phyloP scores from a whole-genome alignment of 2,113 vertebrate genomes.

The Acrocephalus kingi region DNA sequence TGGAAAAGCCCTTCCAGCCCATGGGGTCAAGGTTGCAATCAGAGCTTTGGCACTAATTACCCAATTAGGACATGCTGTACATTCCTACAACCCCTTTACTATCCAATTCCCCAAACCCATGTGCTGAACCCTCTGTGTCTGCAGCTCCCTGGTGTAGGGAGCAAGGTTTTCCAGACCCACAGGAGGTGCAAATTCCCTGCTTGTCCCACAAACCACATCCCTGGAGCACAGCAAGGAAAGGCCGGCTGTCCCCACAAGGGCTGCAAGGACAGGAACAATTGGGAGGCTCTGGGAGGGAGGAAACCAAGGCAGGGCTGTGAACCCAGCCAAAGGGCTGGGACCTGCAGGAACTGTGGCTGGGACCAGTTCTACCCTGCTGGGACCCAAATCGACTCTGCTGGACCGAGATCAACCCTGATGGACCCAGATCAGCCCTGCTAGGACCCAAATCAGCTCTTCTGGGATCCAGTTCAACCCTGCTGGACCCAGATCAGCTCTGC shows the following conservation, averaged over 20 bases:
- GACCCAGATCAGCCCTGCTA: fast-evolving
- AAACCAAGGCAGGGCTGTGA: fast-evolving
- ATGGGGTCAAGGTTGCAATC: too few relatives aligned
- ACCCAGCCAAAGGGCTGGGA: neutral
- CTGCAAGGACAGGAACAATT: fast-evolving
- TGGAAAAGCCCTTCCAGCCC: neutral
- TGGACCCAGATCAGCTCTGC: fast-evolving
- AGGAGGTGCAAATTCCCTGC: too few relatives aligned
- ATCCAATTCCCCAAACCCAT: neutral
- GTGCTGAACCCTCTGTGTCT: fast-evolving
- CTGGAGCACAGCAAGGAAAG: neutral
- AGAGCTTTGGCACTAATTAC: neutral
- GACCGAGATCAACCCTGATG: too few relatives aligned
- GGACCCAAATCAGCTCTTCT: fast-evolving
- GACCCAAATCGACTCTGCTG: too few relatives aligned
- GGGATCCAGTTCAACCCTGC: fast-evolving
- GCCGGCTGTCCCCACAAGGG: neutral
- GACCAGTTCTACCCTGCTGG: neutral
- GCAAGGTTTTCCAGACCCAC: neutral
- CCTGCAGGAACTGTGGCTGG: neutral
- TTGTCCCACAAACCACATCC: fast-evolving
- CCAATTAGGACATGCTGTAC: fast-evolving
- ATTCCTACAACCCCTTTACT: neutral
- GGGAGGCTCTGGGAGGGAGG: neutral
- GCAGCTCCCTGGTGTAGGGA: fast-evolving